Evolutionary conservation across 2,113 vertebrate species (phyloP), one percentile per base, ranked within the genome.

Genomic region (Prunella fulvescens): DNA sequence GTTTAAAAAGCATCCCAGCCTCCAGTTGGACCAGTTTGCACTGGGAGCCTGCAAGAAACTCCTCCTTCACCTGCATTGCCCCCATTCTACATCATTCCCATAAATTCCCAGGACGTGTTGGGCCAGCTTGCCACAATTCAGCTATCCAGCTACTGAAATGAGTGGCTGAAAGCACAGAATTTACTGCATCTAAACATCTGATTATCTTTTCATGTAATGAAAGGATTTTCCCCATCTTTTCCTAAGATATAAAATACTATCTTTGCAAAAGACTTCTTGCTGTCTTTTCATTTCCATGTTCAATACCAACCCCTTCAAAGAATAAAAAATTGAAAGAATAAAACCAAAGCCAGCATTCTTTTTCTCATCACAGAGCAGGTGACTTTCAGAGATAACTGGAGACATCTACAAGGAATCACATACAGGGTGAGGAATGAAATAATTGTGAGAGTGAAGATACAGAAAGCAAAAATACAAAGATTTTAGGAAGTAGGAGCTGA

Each of bases 1-100:
- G 40, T 7, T 78, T 45, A 44, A 37, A 58, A 92, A 73, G 40
- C 82, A 78, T 79, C 91, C 39, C 69, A 47, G 91, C 74, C 92
- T 86, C 93, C 44, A 2, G 64, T 54, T 91, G 88, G 80, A 96
- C 94, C 92, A 93, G 93, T 96, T 90, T 90, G 56, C 48, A 73
- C 44, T 37, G 35, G 40, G 29, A 95, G 51, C 42, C 50, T 56
- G 18, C 26, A 9, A 95, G 79, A 60, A 90, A 60, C 69, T 78
- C 48, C 50, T 91, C 37, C 54, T 82, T 90, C 82, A 73, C 60
- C 72, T 61, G 56, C 69, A 25, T 14, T 88, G 72, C 80, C 65
- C 53, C 57, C 2, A 11, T 47, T 86, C 65, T 57, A 6, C 76
- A 51, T 64, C 40, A 10, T 78, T 93, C n/a, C 88, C 81, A 66